Percentiles rank a stretch among this genome's conserved stretches.
These are phyloP conservation scores for Eciton burchellii DNA, from an alignment of 1,140 invertebrate species.

Conservation along the genomic window DNA sequence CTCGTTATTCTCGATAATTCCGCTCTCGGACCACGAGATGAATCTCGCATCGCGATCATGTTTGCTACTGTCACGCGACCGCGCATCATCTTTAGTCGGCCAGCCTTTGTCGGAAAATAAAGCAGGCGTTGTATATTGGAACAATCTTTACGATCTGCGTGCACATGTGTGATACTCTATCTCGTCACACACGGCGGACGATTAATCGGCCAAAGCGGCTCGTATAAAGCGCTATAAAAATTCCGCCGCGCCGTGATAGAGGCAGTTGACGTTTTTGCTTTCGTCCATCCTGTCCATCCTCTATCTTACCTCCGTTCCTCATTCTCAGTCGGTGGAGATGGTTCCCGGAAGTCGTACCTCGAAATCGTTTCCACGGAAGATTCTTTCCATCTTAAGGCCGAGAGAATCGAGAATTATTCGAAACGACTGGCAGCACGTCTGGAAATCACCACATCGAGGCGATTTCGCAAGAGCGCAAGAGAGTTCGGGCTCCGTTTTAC, in stretches of 20 bases:
- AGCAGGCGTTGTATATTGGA: not conserved
- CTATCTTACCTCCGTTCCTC: constrained; percentile 40
- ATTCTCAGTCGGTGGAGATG: constrained; percentile 47
- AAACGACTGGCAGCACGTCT: constrained; percentile 45
- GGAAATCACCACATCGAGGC: constrained; percentile 50
- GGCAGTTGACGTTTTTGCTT: constrained; percentile 55
- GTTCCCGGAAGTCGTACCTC: constrained; percentile 78
- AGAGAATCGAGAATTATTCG: constrained; percentile 55
- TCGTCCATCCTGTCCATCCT: constrained; percentile 21
- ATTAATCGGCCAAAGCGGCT: constrained; percentile 49
- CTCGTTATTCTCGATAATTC: constrained; percentile 9
- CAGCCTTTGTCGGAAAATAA: not conserved
- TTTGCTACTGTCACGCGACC: too few relatives aligned
- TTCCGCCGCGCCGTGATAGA: constrained; percentile 65
- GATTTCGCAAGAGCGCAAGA: constrained; percentile 60
- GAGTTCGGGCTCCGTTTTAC: constrained; percentile 58
- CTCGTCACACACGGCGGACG: constrained; percentile 11
- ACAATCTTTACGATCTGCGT: not conserved
- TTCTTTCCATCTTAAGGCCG: constrained; percentile 53
- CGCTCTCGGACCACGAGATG: too few relatives aligned
- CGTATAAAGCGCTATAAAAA: constrained; percentile 50
- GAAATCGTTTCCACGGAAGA: constrained; percentile 74
- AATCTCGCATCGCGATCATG: not conserved
- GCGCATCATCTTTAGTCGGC: not conserved
- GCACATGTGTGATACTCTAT: constrained; percentile 2